A percentile compares a stretch with the other conserved stretches of the same genome.
phyloP scores from a whole-genome alignment of 2,113 vertebrate species.

The Osmerus eperlanus region DNA sequence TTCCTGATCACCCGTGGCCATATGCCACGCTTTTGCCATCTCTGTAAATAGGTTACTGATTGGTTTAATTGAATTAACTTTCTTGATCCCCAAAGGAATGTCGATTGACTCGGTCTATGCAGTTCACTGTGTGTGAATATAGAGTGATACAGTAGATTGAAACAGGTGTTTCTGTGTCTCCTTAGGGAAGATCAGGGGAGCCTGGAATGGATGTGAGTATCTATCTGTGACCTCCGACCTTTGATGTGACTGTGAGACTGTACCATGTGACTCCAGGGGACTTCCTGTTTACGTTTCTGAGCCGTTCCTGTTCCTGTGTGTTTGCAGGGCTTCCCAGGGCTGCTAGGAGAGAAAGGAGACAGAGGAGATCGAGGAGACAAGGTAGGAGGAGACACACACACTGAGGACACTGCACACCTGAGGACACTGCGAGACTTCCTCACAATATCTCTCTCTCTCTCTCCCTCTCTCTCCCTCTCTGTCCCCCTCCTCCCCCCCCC shows the following conservation, averaged over 20 bases:
- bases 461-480: neutral
- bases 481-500: no score
- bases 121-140: neutral
- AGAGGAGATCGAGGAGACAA: slow-evolving; percentile 88
- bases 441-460: neutral
- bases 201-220: slow-evolving; percentile 92
- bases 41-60: no score
- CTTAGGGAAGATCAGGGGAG: slow-evolving; percentile 87
- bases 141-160: neutral
- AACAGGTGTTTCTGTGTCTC: slow-evolving; percentile 38
- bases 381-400: slow-evolving; percentile 61
- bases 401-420: no score
- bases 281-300: slow-evolving; percentile 19
- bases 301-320: slow-evolving; percentile 11
- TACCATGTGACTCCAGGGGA: neutral
- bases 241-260: neutral
- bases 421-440: no score
- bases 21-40: no score
- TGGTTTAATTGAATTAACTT: no score
- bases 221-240: neutral
- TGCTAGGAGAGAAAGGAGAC: slow-evolving; percentile 88
- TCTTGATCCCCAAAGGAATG: no score
- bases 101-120: neutral
- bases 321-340: slow-evolving; percentile 87
- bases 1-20: no score